Evolutionary conservation across 2,797 vertebrate species (phyloP).

Genomic region (Rhinoraja longicauda): DNA sequence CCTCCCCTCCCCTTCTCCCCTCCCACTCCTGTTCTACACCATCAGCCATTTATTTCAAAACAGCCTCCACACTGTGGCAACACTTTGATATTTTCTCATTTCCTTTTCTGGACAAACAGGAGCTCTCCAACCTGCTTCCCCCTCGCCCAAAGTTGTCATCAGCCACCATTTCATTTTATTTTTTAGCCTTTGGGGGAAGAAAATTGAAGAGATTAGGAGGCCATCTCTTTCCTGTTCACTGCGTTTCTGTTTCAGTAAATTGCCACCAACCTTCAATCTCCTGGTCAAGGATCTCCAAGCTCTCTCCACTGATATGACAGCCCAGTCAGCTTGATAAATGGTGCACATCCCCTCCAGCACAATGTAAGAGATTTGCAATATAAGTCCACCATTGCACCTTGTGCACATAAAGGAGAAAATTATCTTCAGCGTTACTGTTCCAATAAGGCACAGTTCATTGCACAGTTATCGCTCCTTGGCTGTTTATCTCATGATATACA

Average conservation of each 20-base stretch:
- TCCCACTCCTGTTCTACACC: conserved; percentile 9
- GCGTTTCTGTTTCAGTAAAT: conserved; percentile 58
- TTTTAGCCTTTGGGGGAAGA: conserved; percentile 60
- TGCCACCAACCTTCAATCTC: conserved; percentile 59
- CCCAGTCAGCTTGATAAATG: conserved; percentile 58
- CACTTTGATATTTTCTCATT: conserved; percentile 23
- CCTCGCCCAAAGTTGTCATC: conserved; percentile 54
- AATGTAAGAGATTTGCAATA: conserved; percentile 45
- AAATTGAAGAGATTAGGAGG: conserved; percentile 60
- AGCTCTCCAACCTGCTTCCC: not conserved
- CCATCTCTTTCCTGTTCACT: conserved; percentile 56
- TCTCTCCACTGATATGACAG: conserved; percentile 55
- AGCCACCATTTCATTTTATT: conserved; percentile 60
- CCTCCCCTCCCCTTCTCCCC: not conserved
- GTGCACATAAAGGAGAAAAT: conserved; percentile 42
- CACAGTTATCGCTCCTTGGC: not conserved
- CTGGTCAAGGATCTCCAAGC: conserved; percentile 57
- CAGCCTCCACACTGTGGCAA: conserved; percentile 16
- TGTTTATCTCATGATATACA: conserved; percentile 37
- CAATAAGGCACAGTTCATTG: conserved; percentile 33
- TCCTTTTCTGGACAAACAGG: not conserved
- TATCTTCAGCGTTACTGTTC: conserved; percentile 29
- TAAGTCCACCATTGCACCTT: conserved; percentile 42
- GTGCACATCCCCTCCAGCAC: conserved; percentile 42
- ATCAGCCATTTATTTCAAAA: conserved; percentile 34